Evolutionary conservation across 1,140 invertebrate genomes (phyloP).

Genomic region (Danaus plexippus): DNA sequence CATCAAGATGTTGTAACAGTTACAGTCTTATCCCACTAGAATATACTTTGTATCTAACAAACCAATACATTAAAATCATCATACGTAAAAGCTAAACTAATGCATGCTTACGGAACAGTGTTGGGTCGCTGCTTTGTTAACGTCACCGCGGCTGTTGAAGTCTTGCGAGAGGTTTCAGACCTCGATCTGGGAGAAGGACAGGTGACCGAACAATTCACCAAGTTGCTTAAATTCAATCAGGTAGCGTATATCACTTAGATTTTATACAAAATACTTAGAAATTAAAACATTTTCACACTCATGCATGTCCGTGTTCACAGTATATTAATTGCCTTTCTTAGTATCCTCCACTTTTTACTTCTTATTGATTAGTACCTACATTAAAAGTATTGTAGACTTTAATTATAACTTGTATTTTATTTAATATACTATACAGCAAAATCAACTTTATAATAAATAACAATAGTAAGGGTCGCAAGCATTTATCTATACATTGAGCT

Average conservation of each 20-base stretch:
- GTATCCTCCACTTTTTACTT: too few species aligned
- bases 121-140: slow-evolving; percentile 55
- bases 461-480: too few species aligned
- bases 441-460: too few species aligned
- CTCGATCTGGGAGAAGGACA: slow-evolving; percentile 28
- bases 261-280: background rate
- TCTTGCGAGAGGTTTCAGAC: slow-evolving; percentile 20
- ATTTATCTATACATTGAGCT: too few species aligned
- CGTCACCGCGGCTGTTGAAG: slow-evolving; percentile 33
- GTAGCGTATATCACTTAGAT: slow-evolving; percentile 10
- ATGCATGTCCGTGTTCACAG: background rate
- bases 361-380: too few species aligned
- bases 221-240: slow-evolving; percentile 38
- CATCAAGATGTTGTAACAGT: background rate
- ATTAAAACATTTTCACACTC: slow-evolving; percentile 5
- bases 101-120: slow-evolving; percentile 49
- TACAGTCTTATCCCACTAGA: background rate
- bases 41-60: background rate
- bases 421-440: too few species aligned
- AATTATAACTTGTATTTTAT: too few species aligned
- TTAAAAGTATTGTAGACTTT: too few species aligned
- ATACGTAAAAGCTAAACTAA: slow-evolving; percentile 22
- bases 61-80: background rate
- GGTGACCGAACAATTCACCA: slow-evolving; percentile 34
- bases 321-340: background rate